Conservation (phyloP, 2,797 vertebrate species). For the Cynopterus sphinx region DNA sequence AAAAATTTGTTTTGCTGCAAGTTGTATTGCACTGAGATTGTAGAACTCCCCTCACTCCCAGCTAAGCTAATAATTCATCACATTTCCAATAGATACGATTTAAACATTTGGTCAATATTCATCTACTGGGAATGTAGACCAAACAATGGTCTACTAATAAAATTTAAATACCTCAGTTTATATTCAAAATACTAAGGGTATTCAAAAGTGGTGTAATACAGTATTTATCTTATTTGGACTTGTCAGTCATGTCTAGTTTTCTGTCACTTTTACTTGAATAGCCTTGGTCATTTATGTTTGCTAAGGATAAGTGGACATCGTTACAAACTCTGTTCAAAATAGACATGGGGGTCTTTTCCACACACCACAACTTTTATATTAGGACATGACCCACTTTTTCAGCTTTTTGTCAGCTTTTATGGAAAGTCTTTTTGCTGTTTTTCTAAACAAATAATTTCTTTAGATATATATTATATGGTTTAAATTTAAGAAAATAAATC, state of each 20-base stretch:
- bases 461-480: background rate
- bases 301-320: background rate
- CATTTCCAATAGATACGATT: background rate
- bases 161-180: background rate
- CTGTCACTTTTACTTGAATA: background rate
- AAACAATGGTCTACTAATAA: background rate
- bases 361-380: background rate
- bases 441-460: background rate
- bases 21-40: background rate
- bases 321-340: background rate
- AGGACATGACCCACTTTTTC: background rate
- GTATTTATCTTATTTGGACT: background rate
- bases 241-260: background rate
- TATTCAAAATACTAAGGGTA: background rate
- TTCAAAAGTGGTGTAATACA: background rate
- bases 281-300: background rate
- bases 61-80: background rate
- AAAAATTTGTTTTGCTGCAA: background rate
- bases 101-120: background rate
- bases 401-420: background rate
- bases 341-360: background rate
- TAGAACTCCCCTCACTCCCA: background rate
- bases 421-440: background rate
- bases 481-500: background rate
- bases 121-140: background rate